Percentiles rank a stretch among this genome's conserved stretches.
These are phyloP conservation scores for Karalla daura DNA, from an alignment of 2,797 vertebrate genomes.

Conservation along the genomic window DNA sequence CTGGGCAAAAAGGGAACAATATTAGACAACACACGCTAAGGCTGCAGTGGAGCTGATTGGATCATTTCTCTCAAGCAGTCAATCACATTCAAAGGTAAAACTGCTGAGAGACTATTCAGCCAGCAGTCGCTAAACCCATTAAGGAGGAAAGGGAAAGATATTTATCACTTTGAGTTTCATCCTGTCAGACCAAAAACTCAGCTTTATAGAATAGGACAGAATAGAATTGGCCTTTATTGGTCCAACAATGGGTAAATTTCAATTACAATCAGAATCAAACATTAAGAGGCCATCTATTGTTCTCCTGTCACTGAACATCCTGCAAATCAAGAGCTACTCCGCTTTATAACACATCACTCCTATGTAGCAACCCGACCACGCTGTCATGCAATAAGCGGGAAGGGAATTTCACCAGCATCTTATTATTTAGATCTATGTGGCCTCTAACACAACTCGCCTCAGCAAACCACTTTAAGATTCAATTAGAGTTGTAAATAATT, in stretches of 20 bases:
- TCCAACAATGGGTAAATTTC: no score
- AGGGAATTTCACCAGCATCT: no score
- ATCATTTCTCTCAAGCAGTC: not conserved
- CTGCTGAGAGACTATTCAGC: not conserved
- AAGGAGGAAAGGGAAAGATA: not conserved
- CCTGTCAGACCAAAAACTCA: no score
- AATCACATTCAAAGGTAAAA: not conserved
- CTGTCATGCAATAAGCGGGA: not conserved
- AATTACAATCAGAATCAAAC: no score
- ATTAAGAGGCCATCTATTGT: no score
- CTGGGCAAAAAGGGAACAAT: not conserved
- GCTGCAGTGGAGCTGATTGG: not conserved
- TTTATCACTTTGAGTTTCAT: no score
- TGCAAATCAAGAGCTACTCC: no score
- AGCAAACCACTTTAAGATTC: not conserved
- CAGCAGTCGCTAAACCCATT: not conserved
- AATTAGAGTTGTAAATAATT: conserved; percentile 7
- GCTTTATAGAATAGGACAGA: no score
- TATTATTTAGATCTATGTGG: no score
- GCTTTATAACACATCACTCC: no score
- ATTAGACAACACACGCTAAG: not conserved
- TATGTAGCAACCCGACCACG: not conserved
- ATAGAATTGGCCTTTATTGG: not conserved
- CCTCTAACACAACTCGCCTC: conserved; percentile 6
- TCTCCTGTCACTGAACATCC: no score